Evolutionary conservation across 1,140 invertebrate species (phyloP).

Genomic region (Calosoma granatense): DNA sequence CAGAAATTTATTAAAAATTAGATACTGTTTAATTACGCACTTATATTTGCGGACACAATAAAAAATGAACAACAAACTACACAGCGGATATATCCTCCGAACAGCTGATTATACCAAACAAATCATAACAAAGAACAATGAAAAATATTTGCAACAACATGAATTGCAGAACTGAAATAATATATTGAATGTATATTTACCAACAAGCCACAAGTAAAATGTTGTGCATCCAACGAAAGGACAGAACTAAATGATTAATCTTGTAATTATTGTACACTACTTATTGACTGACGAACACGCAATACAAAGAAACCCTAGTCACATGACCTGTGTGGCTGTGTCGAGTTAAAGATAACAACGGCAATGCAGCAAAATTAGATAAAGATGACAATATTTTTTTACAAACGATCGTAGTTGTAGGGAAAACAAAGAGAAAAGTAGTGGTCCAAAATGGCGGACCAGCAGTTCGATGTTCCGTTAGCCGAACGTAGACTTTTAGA

Average conservation of each 20-base stretch:
- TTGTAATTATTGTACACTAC: neutral
- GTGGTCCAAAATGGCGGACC: constrained; percentile 14
- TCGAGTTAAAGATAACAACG: neutral
- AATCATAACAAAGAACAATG: neutral
- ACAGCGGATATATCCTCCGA: neutral
- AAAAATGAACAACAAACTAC: constrained; percentile 5
- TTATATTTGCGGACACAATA: too few species aligned
- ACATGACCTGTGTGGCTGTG: neutral
- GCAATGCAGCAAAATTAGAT: neutral
- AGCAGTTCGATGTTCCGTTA: constrained; percentile 12
- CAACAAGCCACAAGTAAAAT: neutral
- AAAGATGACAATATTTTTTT: neutral
- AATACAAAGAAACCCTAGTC: too few species aligned
- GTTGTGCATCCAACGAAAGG: neutral
- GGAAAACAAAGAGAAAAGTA: too few species aligned
- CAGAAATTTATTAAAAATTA: too few species aligned
- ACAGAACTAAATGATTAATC: neutral
- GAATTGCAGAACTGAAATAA: too few species aligned
- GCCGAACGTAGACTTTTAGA: constrained; percentile 34
- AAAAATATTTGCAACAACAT: too few species aligned
- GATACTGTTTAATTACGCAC: too few species aligned
- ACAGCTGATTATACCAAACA: neutral
- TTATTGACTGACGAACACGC: constrained; percentile 2
- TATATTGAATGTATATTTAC: too few species aligned
- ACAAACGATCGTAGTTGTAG: too few species aligned